These are phyloP conservation scores for Platycercus adscitus DNA, from an alignment of 2,113 vertebrate species.

Conservation along the genomic window DNA sequence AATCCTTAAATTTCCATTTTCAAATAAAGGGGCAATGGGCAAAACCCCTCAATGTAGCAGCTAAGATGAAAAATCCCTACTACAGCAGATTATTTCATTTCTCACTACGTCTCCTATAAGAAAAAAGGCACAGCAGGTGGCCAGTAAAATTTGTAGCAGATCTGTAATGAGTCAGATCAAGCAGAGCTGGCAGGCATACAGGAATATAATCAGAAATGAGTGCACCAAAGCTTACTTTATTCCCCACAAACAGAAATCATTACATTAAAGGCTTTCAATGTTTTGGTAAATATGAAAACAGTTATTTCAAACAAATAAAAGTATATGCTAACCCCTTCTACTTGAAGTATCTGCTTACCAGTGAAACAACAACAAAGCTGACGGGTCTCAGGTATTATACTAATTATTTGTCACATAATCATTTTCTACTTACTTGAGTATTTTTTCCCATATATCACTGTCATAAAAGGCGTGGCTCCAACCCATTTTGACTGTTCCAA, in stretches of 20 bases:
- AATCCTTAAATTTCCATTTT: background rate
- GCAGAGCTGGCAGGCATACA: background rate
- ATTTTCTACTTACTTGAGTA: constrained; percentile 88
- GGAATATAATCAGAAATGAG: constrained; percentile 34
- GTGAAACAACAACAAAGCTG: background rate
- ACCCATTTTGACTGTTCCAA: constrained; percentile 97
- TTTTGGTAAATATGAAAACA: background rate
- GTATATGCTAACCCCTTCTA: background rate
- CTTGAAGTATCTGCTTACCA: background rate
- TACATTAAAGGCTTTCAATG: constrained; percentile 7
- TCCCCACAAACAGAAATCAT: constrained; percentile 17
- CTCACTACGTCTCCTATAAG: background rate
- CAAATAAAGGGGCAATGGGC: background rate
- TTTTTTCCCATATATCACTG: constrained; percentile 93
- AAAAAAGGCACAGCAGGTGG: constrained; percentile 28
- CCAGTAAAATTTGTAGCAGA: background rate
- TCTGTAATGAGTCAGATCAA: constrained; percentile 4
- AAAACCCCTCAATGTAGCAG: background rate
- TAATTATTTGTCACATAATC: background rate
- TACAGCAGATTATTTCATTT: background rate
- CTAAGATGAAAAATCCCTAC: background rate
- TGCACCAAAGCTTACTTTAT: constrained; percentile 7
- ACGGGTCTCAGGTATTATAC: background rate
- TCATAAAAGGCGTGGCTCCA: constrained; percentile 98
- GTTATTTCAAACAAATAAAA: background rate